Evolutionary conservation across 2,113 vertebrate species (phyloP).

Genomic region (Opisthocomus hoazin): DNA sequence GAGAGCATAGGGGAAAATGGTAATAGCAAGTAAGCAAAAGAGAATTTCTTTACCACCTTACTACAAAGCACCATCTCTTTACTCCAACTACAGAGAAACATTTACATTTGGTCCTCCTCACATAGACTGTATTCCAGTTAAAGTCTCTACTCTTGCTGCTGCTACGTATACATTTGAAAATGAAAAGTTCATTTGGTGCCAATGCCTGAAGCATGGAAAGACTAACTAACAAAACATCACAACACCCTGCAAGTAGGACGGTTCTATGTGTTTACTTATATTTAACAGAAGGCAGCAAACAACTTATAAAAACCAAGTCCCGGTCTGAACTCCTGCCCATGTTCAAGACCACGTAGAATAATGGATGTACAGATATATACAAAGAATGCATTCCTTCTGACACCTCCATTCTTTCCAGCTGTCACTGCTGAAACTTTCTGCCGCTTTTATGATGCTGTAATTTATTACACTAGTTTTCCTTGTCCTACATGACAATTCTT

Average conservation of each 20-base stretch:
- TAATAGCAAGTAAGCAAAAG: neutral
- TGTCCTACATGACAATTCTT: neutral
- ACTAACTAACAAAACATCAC: neutral
- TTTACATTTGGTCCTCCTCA: neutral
- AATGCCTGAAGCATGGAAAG: neutral
- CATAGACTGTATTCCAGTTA: neutral
- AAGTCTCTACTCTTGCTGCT: neutral
- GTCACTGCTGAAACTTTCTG: neutral
- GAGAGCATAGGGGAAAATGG: accelerated
- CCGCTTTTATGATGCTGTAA: neutral
- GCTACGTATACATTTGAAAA: neutral
- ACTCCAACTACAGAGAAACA: neutral
- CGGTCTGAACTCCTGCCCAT: neutral
- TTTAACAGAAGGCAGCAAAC: neutral
- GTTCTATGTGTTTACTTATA: neutral
- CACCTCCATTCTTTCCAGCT: neutral
- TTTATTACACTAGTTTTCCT: neutral
- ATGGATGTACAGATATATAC: accelerated
- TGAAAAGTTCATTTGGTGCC: accelerated
- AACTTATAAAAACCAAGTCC: neutral
- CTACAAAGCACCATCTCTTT: neutral
- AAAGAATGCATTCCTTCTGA: neutral
- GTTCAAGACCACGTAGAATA: neutral
- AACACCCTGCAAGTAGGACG: neutral
- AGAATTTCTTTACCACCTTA: neutral